Evolutionary conservation across 2,797 vertebrate genomes (phyloP).

Genomic region (Amphiprion clarkii): DNA sequence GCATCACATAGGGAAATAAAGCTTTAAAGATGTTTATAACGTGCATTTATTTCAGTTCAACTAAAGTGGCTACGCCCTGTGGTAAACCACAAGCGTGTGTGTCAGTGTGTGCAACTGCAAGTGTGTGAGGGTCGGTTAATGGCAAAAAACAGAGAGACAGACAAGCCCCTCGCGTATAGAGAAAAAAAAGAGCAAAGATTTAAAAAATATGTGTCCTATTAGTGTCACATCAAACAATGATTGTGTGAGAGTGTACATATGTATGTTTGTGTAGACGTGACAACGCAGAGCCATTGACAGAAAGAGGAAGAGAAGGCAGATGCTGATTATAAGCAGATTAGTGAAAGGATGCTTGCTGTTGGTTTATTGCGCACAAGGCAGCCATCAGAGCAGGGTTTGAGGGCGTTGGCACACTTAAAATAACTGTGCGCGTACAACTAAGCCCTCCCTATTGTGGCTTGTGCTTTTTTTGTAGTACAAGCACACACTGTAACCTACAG

Average conservation of each 20-base stretch:
- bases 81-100: conserved; percentile 77
- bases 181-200: neutral
- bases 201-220: neutral
- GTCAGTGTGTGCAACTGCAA: conserved; percentile 34
- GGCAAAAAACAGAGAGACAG: conserved; percentile 24
- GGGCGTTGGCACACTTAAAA: conserved; percentile 64
- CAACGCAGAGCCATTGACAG: conserved; percentile 31
- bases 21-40: conserved; percentile 57
- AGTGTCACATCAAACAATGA: conserved; percentile 13
- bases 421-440: conserved; percentile 50
- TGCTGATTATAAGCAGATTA: conserved; percentile 72
- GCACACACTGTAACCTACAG: conserved; percentile 9
- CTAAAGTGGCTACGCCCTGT: conserved; percentile 80
- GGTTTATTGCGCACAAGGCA: conserved; percentile 53
- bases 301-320: conserved; percentile 67
- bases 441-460: conserved; percentile 24
- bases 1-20: conserved; percentile 45
- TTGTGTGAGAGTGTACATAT: conserved; percentile 7
- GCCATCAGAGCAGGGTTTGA: conserved; percentile 37
- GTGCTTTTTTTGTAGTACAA: conserved; percentile 5
- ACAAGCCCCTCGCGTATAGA: conserved; percentile 7
- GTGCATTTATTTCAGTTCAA: conserved; percentile 71
- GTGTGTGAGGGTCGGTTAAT: conserved; percentile 13
- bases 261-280: conserved; percentile 8
- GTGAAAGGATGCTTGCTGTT: conserved; percentile 64